A percentile compares a stretch with the other conserved stretches of the same genome.
Conservation (phyloP, 2,797 vertebrate genomes). For the Zenarchopterus dispar region DNA sequence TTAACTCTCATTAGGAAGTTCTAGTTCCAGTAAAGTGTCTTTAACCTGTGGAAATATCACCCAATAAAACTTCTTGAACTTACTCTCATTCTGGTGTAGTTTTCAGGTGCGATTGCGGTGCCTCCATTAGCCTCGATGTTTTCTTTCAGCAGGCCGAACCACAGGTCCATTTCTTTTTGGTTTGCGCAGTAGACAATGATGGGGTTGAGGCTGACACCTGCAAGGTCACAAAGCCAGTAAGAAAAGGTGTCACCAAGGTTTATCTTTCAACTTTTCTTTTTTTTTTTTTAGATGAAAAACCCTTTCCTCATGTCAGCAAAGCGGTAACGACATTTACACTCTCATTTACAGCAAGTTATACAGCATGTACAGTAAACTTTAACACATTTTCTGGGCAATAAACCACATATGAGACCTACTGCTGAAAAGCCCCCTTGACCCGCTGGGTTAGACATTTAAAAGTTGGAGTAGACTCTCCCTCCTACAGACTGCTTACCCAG, state of each 20-base stretch:
- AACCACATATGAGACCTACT: conserved; percentile 44
- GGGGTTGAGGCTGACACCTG: conserved; percentile 91
- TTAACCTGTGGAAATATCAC: not conserved
- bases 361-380: conserved; percentile 38
- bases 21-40: not conserved
- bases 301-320: conserved; percentile 12
- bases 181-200: conserved; percentile 90
- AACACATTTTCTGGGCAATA: conserved; percentile 39
- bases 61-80: conserved; percentile 16
- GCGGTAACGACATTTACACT: conserved; percentile 26
- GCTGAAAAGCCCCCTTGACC: conserved; percentile 31
- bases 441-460: conserved; percentile 45
- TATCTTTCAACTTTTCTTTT: not conserved
- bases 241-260: conserved; percentile 21
- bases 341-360: conserved; percentile 28
- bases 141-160: conserved; percentile 92
- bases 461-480: conserved; percentile 36
- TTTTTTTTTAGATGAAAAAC: not conserved
- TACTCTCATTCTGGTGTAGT: conserved; percentile 81
- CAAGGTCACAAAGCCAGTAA: conserved; percentile 47
- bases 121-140: conserved; percentile 89
- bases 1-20: not conserved
- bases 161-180: conserved; percentile 87
- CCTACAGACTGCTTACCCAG: conserved; percentile 51
- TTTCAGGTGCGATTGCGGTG: conserved; percentile 66